Evolutionary conservation across 92 coral and sea anemone species (phyloP), one percentile per base, ranked within the genome.

Genomic region (Porites rus): DNA sequence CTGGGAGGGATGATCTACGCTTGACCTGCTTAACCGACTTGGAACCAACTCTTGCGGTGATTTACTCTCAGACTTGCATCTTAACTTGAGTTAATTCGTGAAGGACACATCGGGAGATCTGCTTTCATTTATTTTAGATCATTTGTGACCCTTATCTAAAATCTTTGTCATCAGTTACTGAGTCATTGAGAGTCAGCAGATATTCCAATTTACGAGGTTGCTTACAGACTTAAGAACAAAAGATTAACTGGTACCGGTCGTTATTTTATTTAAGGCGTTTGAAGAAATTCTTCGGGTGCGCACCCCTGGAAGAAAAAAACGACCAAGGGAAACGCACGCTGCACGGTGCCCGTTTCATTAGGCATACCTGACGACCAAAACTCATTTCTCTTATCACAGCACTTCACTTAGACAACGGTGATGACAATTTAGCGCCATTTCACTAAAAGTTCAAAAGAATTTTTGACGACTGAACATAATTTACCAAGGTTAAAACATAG

Each of bases 161-260:
- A 2, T 6, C 70, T 3, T 10, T 6, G 12, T 14, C 38, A 6
- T 10, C n/a, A 46, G 71, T 58, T 54, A 7, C 60, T 9, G 50
- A 65, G 50, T 54, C 59, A 31, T 14, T 28, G 56, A 56, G 56
- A 81, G 76, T 77, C 69, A 69, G 46, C 1, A 46, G 0, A n/a
- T 62, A 6, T 24, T 12, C 56, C 14, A 21, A 1, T 8, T n/a
- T n/a, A 50, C 78, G 86, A 10, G 12, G 24, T 56, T 76, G 56
- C 38, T 61, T 60, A 56, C 51, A 54, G 11, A 20, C 66, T 12
- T 20, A 56, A 0, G 51, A 61, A 77, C 8, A 28, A 77, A 63
- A 8, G 31, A 69, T 53, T 22, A 1, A 10, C 87, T 9, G 87
- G 87, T 83, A 83, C 87, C 87, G 70, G 80, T 31, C 24, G 7